Evolutionary conservation across 2,888 invertebrate genomes (phyloP).

Genomic region (Meghimatium bilineatum): DNA sequence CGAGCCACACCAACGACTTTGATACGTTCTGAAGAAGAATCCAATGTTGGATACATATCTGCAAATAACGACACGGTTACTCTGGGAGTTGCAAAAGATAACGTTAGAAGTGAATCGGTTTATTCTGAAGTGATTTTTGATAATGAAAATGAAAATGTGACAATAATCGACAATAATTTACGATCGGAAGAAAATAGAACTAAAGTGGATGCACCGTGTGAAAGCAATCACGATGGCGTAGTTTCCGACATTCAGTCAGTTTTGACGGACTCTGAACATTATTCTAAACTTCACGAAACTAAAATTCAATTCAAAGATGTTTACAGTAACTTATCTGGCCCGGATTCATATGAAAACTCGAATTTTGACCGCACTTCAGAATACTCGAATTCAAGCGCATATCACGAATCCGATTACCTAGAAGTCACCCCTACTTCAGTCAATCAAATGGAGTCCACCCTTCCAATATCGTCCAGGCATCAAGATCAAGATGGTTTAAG

Average conservation of each 20-base stretch:
- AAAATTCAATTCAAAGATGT: neutral
- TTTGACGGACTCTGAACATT: neutral
- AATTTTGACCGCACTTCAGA: neutral
- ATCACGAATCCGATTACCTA: neutral
- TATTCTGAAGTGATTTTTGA: neutral
- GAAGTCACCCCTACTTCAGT: neutral
- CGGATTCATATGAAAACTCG: neutral
- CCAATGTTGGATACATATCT: too few species aligned
- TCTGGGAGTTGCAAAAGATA: neutral
- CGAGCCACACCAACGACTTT: neutral
- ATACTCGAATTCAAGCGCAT: neutral
- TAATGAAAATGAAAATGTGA: neutral
- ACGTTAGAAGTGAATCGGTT: neutral
- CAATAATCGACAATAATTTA: too few species aligned
- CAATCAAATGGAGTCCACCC: neutral
- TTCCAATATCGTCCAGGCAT: neutral
- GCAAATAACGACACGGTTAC: neutral
- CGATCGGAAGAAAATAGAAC: too few species aligned
- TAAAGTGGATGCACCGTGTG: too few species aligned
- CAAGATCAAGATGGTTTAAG: neutral
- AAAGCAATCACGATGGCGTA: neutral
- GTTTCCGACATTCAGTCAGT: neutral
- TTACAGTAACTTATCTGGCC: neutral
- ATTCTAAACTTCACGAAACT: conserved; percentile 1
- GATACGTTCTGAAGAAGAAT: too few species aligned